A percentile compares a stretch with the other conserved stretches of the same genome.
Conservation (phyloP, 1,140 invertebrate genomes). For the Streblospio benedicti region DNA sequence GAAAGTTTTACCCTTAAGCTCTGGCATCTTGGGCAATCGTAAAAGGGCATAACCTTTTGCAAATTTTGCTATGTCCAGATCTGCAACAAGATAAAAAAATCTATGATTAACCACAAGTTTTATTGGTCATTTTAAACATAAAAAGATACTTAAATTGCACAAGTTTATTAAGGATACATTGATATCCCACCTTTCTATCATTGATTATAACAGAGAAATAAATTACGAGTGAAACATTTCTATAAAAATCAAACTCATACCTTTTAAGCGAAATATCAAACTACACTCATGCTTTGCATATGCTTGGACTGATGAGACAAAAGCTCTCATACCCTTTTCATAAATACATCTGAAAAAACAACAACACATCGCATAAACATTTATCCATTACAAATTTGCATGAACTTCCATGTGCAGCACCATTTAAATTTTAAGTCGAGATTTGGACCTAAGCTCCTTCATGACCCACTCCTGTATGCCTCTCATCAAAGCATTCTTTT, state of each 20-base stretch:
- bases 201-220: too few relatives aligned
- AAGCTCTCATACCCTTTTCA: constrained; percentile 83
- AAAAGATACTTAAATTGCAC: not conserved
- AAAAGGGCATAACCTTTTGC: constrained; percentile 82
- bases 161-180: not conserved
- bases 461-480: not conserved
- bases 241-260: constrained; percentile 29
- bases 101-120: constrained; percentile 10
- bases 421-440: not conserved
- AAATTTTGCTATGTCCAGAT: constrained; percentile 75
- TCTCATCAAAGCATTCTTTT: not conserved
- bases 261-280: constrained; percentile 75
- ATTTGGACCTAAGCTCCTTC: not conserved
- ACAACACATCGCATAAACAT: not conserved
- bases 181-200: too few relatives aligned
- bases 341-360: constrained; percentile 59
- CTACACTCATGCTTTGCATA: constrained; percentile 95
- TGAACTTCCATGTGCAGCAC: not conserved
- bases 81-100: constrained; percentile 37
- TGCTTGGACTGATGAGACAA: constrained; percentile 87
- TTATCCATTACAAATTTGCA: not conserved
- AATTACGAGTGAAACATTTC: not conserved
- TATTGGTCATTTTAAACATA: constrained; percentile 2
- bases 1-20: constrained; percentile 59
- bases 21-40: constrained; percentile 87